Conservation (phyloP, 2,113 vertebrate species). For the Bos taurus region ARS-UCD2.0 NC_037335.1:37573001-37573500, state of each 20-base stretch:
- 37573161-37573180: slow-evolving; percentile 68
- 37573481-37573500: not conserved
- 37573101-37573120: slow-evolving; percentile 64
- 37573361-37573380: not conserved
- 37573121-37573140: slow-evolving; percentile 68
- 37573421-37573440: not conserved
- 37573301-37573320: slow-evolving; percentile 39
- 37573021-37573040: slow-evolving; percentile 43
- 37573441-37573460: not conserved
- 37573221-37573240: slow-evolving; percentile 81
- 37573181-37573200: slow-evolving; percentile 76
- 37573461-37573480: not conserved
- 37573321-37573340: not conserved
- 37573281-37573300: slow-evolving; percentile 62
- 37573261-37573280: slow-evolving; percentile 63
- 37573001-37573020: slow-evolving; percentile 65
- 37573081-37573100: slow-evolving; percentile 61
- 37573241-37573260: slow-evolving; percentile 74
- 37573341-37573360: not conserved
- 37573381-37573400: not conserved
- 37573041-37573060: slow-evolving; percentile 46
- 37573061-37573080: slow-evolving; percentile 58
- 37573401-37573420: not conserved
- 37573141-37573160: slow-evolving; percentile 75
- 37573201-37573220: slow-evolving; percentile 68